These are phyloP conservation scores for Dolichomitus sp. DNA, from an alignment of 2,888 invertebrate genomes.

Conservation along the genomic window DNA sequence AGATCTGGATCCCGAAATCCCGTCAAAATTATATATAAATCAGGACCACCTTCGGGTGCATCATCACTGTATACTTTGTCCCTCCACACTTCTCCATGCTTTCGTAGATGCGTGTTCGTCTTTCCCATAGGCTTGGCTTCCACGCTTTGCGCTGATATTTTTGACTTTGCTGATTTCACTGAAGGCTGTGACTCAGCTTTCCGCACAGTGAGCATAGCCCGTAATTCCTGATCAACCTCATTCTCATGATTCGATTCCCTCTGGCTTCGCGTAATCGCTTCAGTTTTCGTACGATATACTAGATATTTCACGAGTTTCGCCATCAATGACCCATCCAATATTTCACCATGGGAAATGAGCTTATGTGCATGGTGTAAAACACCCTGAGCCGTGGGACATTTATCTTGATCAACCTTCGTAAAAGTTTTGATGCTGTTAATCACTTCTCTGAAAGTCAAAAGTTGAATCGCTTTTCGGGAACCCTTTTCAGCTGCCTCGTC, in stretches of 20 bases:
- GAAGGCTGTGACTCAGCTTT: slow-evolving; percentile 55
- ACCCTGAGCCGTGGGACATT: slow-evolving; percentile 68
- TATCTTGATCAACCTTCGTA: slow-evolving; percentile 71
- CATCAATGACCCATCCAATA: slow-evolving; percentile 73
- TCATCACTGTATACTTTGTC: slow-evolving; percentile 88
- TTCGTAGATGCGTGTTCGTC: slow-evolving; percentile 86
- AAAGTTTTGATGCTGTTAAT: slow-evolving; percentile 70
- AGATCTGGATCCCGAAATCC: slow-evolving; percentile 85
- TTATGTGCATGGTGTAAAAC: slow-evolving; percentile 75
- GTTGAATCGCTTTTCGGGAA: slow-evolving; percentile 72
- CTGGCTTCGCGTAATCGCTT: slow-evolving; percentile 69
- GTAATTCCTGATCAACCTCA: slow-evolving; percentile 74
- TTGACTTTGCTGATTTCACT: slow-evolving; percentile 53
- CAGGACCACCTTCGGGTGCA: slow-evolving; percentile 87
- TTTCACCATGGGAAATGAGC: slow-evolving; percentile 54
- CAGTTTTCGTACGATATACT: slow-evolving; percentile 76
- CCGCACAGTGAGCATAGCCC: slow-evolving; percentile 69
- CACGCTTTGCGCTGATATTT: slow-evolving; percentile 73
- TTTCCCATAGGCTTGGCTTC: slow-evolving; percentile 82
- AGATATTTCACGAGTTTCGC: slow-evolving; percentile 79
- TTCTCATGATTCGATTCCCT: slow-evolving; percentile 69
- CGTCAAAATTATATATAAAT: slow-evolving; percentile 87
- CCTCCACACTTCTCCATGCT: slow-evolving; percentile 88
- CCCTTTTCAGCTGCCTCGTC: slow-evolving; percentile 73
- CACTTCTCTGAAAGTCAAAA: slow-evolving; percentile 72